Percentiles rank a stretch among this genome's conserved stretches.
Evolutionary conservation across 1,140 invertebrate genomes (phyloP).

Genomic region (Rhyacophila brunnea): DNA sequence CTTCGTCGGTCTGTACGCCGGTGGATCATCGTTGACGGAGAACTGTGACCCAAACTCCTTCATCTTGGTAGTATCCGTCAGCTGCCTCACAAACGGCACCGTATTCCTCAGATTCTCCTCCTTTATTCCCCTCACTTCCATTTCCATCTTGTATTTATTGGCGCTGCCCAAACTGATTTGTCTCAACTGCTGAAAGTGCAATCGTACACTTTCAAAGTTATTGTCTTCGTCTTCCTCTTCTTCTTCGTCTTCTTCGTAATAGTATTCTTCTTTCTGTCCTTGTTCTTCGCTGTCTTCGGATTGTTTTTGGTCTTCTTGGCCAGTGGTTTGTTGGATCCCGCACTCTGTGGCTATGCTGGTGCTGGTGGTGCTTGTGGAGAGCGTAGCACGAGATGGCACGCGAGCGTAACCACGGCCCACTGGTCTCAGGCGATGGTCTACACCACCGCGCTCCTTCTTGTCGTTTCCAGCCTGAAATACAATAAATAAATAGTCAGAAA

Average conservation of each 20-base stretch:
- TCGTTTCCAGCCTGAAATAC: background rate
- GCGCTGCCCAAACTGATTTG: conserved; percentile 53
- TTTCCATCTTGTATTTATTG: conserved; percentile 58
- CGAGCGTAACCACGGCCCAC: conserved; percentile 49
- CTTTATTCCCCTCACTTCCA: conserved; percentile 57
- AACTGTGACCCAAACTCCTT: conserved; percentile 38
- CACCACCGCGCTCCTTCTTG: conserved; percentile 1
- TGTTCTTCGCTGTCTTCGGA: conserved; percentile 45
- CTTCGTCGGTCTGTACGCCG: conserved; percentile 48
- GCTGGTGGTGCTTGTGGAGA: conserved; percentile 53
- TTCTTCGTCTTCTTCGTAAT: conserved; percentile 5
- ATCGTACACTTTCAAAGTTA: conserved; percentile 49
- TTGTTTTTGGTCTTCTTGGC: conserved; percentile 45
- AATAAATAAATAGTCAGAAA: too few relatives aligned
- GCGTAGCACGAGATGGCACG: conserved; percentile 48
- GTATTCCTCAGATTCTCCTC: conserved; percentile 58
- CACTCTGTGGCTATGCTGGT: conserved; percentile 57
- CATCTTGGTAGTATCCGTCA: conserved; percentile 51
- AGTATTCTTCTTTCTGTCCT: conserved; percentile 20
- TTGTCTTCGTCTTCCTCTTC: conserved; percentile 12
- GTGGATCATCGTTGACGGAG: conserved; percentile 45
- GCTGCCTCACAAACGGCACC: conserved; percentile 58
- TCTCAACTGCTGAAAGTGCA: conserved; percentile 50
- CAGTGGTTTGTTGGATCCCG: conserved; percentile 55
- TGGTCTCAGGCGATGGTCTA: conserved; percentile 28